Base-by-base conservation (phyloP, 2,888 invertebrate genomes). In the Phengaris arion region DNA sequence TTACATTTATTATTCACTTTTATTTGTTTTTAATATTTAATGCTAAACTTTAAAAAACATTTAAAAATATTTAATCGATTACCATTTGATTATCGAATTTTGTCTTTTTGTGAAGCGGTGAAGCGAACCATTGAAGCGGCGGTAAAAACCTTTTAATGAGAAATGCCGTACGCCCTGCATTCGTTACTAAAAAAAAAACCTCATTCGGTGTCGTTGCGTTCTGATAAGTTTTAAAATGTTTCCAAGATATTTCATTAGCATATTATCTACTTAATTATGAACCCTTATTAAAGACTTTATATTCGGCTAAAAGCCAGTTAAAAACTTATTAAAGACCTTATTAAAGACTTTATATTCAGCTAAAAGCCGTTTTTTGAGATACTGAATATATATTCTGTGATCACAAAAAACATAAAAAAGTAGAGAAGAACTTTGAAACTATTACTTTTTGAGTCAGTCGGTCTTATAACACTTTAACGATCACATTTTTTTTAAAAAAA, bases 1-100 rank as follows among this genome's bases (percentile, higher is more conserved):
- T 22, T 22, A 22, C 22, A 22, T 22, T 22, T 22, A 22, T 22
- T 22, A 22, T 22, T 22, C 35, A 35, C 35, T 35, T 35, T 35
- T 35, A 35, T 35, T 35, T 35, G 3, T 35, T 35, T 35, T 35
- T 35, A 35, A 35, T 1, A 35, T 2, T 35, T 35, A 35, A 35
- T 35, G 12, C 64, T 45, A 10, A 52, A 12, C 35, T 12, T 64
- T 64, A 12, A 64, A 64, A 64, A 64, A 45, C 64, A 64, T 13
- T 64, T 64, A 64, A 64, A 64, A 64, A 45, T 35, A 64, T 64
- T 80, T 82, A 84, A 81, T 81, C 79, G 79, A 80, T 72, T 75
- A 68, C 54, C 76, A 81, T 79, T 79, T 79, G 78, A 80, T 79
- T 80, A 74, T 64, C 35, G 64, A 45, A 45, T 64, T 45, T 64